Percentiles rank a stretch among this genome's conserved stretches.
Conservation (phyloP, 2,113 vertebrate species). For the Cacatua alba region DNA sequence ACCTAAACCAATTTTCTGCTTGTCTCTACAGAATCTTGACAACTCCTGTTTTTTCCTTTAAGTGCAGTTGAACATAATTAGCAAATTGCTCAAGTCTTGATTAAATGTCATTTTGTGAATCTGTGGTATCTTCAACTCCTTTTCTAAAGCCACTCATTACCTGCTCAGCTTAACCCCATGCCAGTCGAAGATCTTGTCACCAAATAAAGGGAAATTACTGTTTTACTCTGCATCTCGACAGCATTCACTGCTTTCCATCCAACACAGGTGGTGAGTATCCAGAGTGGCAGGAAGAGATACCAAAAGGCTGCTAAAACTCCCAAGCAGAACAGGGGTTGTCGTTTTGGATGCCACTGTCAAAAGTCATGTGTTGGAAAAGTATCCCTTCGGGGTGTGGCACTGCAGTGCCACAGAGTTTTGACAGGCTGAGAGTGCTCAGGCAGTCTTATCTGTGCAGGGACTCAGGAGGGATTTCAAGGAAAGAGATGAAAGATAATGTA, state of each 20-base stretch:
- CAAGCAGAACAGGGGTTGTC: background rate
- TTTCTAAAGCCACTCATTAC: background rate
- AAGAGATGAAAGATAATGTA: background rate
- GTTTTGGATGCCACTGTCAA: background rate
- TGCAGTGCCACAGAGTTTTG: background rate
- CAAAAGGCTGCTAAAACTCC: background rate
- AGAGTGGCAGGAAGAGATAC: background rate
- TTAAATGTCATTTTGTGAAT: slow-evolving; percentile 66
- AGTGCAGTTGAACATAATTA: slow-evolving; percentile 67
- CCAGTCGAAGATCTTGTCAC: background rate
- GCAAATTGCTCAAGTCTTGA: slow-evolving; percentile 61
- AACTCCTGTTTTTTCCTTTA: slow-evolving; percentile 44
- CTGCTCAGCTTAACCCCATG: background rate
- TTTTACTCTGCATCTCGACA: background rate
- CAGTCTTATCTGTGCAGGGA: background rate
- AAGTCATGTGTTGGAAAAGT: background rate
- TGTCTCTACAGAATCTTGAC: slow-evolving; percentile 39
- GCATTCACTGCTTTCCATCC: background rate
- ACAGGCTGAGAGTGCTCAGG: background rate
- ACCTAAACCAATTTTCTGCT: slow-evolving; percentile 52
- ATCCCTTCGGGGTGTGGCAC: background rate
- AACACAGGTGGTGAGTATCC: background rate
- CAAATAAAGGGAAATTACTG: background rate
- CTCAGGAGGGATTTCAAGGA: background rate
- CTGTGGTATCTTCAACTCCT: background rate